phyloP scores from a whole-genome alignment of 1,140 invertebrate genomes.

The Sycobia sp. region DNA sequence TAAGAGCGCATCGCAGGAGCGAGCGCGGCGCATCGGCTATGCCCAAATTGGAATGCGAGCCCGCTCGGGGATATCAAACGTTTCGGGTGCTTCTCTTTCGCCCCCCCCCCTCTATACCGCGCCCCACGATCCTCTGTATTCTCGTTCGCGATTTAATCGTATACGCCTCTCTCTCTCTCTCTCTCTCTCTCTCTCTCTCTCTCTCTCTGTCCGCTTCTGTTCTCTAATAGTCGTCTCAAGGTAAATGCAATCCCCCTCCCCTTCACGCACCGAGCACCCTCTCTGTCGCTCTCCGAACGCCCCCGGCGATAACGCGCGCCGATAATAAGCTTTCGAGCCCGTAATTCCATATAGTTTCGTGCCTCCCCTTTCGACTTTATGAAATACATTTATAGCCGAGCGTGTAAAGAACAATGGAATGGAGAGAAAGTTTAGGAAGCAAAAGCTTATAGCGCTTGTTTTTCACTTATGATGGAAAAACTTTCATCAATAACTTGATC shows the following conservation, averaged over 20 bases:
- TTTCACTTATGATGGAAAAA: too few species aligned
- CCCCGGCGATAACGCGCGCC: neutral
- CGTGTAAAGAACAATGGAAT: too few species aligned
- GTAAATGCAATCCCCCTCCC: neutral
- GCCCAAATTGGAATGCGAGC: constrained; percentile 14
- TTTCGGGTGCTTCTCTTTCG: neutral
- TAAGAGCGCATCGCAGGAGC: too few species aligned
- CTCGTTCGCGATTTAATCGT: too few species aligned
- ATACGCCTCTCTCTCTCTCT: too few species aligned
- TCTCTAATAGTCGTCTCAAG: constrained; percentile 21
- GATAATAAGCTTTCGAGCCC: constrained; percentile 18
- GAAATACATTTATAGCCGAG: too few species aligned
- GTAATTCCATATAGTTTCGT: constrained; percentile 9
- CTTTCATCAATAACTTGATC: too few species aligned
- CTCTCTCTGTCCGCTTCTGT: neutral
- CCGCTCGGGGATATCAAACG: constrained; percentile 25
- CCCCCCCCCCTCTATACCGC: too few species aligned
- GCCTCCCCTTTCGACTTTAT: neutral
- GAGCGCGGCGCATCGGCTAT: constrained; percentile 5
- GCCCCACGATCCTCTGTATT: too few species aligned
- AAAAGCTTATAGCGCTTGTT: too few species aligned
- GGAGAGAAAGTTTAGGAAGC: too few species aligned
- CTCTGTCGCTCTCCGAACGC: neutral
- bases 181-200: neutral
- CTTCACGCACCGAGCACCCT: neutral